Base-by-base conservation (phyloP, 2,888 invertebrate genomes). In the Monopis laevigella region DNA sequence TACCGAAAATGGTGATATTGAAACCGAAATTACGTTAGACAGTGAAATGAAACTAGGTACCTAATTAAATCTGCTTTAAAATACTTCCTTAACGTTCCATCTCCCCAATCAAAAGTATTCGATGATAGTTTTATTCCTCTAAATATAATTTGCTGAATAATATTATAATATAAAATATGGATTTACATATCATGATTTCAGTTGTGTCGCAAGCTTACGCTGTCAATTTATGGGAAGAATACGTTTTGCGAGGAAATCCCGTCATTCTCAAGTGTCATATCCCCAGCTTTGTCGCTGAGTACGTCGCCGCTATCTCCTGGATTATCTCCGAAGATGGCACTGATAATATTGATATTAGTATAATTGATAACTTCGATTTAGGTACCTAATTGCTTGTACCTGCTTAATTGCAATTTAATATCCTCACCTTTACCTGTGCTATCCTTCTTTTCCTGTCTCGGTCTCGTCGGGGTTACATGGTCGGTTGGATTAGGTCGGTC, bases 201-300 rank as follows among this genome's bases (percentile, higher is more conserved):
- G 94, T 94, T 81, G 93, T 94, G 53, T 90, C 92, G 57, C 94
- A 94, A 84, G 86, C 86, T 50, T 95, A 93, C 81, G 89, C 88
- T 64, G 90, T 93, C 53, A 93, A 93, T 78, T 91, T 94, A 62
- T 92, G 93, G 92, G 93, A 93, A 73, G 93, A 94, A 78, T 92
- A 93, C 71, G 91, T 94, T 51, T 85, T 94, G 62, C 88, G 90
- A 60, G 93, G 93, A 63, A 95, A 95, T 78, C 89, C 93, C 53
- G 94, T 91, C 53, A 89, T 94, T 65, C 83, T 94, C 65, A 93
- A 94, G 86, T 95, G 94, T 83, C 93, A 92, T 82, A 91, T 95
- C 70, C 93, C 94, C 58, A 92, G 92, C 83, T 94, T 93, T 81
- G 93, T 94, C 56, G 90, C 93, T 60, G 94, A 95, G 83, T 94